Conservation (phyloP, 2,888 invertebrate species). For the Fragum fragum region DNA sequence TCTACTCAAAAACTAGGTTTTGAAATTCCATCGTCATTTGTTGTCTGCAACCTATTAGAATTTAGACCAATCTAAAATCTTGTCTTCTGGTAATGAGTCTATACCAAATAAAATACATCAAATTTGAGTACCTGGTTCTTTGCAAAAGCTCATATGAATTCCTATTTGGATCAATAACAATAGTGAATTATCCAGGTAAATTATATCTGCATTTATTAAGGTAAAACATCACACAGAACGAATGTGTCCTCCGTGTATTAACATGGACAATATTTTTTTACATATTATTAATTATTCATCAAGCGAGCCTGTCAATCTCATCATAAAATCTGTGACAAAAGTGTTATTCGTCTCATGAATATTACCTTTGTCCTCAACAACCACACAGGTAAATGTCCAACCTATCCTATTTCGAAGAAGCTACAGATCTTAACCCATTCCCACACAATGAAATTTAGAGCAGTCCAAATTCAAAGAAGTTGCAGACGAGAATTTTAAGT, state of each 20-base stretch:
- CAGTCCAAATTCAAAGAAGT: too few species aligned
- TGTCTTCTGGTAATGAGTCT: too few species aligned
- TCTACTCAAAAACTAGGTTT: too few species aligned
- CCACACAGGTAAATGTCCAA: too few species aligned
- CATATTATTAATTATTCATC: slow-evolving; percentile 4
- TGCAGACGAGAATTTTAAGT: too few species aligned
- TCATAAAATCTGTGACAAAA: neutral
- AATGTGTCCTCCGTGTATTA: slow-evolving; percentile 6
- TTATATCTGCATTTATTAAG: slow-evolving; percentile 4
- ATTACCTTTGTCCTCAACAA: too few species aligned
- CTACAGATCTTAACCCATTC: too few species aligned
- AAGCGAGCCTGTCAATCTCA: slow-evolving; percentile 1
- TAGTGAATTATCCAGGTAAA: neutral
- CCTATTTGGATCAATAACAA: neutral
- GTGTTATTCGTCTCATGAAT: neutral
- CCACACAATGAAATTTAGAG: too few species aligned
- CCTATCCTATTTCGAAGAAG: too few species aligned
- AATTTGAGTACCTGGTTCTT: neutral
- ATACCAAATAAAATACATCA: neutral
- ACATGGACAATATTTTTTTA: slow-evolving; percentile 1
- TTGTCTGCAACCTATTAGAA: too few species aligned
- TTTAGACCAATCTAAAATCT: too few species aligned
- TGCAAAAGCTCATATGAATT: neutral
- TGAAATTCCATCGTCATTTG: too few species aligned
- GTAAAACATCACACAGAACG: neutral